Evolutionary conservation across 2,888 invertebrate genomes (phyloP).

Genomic region (Gonocerus acuteangulatus): DNA sequence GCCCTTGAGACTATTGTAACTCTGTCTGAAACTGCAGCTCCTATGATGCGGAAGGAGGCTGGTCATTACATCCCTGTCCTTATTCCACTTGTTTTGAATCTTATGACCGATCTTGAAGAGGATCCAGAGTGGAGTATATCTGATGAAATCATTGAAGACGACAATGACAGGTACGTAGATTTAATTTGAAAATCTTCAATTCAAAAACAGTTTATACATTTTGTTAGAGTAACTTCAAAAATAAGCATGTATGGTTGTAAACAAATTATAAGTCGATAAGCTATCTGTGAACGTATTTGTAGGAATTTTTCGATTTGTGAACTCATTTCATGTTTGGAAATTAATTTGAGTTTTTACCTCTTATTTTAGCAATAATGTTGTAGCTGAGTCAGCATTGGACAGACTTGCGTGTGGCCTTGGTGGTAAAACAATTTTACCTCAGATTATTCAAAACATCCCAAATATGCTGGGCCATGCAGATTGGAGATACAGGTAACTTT

Average conservation of each 20-base stretch:
- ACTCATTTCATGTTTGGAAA: too few relatives aligned
- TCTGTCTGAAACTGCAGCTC: conserved; percentile 87
- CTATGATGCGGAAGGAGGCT: conserved; percentile 90
- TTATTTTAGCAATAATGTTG: conserved; percentile 72
- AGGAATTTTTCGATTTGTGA: too few relatives aligned
- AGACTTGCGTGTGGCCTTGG: conserved; percentile 95
- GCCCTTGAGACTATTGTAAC: conserved; percentile 80
- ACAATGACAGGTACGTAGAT: conserved; percentile 63
- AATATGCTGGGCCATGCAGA: conserved; percentile 74
- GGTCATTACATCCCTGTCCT: conserved; percentile 71
- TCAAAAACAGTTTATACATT: too few relatives aligned
- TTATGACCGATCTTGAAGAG: conserved; percentile 93
- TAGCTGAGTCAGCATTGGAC: conserved; percentile 94
- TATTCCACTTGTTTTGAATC: conserved; percentile 77
- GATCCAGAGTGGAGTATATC: conserved; percentile 80
- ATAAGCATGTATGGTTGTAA: too few relatives aligned
- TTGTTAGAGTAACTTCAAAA: too few relatives aligned
- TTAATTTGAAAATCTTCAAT: background rate
- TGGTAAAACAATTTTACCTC: conserved; percentile 82
- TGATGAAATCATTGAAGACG: conserved; percentile 84
- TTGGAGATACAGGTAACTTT: conserved; percentile 64
- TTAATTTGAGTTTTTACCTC: too few relatives aligned
- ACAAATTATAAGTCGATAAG: too few relatives aligned
- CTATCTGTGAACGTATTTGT: too few relatives aligned
- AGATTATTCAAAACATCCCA: conserved; percentile 78